Evolutionary conservation across 2,888 invertebrate species (phyloP), one percentile per base, ranked within the genome.

Genomic region (Steinernema carpocapsae): DNA sequence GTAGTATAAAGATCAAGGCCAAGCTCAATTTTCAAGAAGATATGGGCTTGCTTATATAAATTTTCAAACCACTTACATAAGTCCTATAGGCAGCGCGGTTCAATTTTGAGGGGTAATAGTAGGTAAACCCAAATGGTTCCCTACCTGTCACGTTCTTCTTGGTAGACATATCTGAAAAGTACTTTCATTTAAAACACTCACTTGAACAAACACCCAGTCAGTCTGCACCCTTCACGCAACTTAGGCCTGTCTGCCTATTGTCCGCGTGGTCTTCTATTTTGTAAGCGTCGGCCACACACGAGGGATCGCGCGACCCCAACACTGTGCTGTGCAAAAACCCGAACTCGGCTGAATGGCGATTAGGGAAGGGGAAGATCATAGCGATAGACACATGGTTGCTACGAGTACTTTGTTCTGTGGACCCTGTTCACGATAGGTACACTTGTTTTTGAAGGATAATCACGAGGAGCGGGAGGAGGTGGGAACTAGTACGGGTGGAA

Each of bases 391-490:
- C 64, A 64, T 64, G 64, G 64, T 32, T 29, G 29, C 29, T 64
- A 19, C 26, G 22, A 26, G 64, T 64, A 64, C 64, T 64, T 64
- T 64, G 64, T 32, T 64, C 64, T 64, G 32, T 64, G 64, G 10
- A 64, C 64, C 26, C 32, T 1, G 64, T 6, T 29, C 64, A 24
- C 29, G 64, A 37, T 37, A 10, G 37, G 37, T 37, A 37, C 37
- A 6, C 37, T 37, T 37, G 37, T 37, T 37, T 37, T 37, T 37
- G 37, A 10, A 37, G 37, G 10, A 37, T 6, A 10, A 37, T 37
- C 37, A 37, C 37, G 37, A 37, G 37, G 37, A 37, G 37, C 37
- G 37, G 37, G 37, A 37, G 37, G 37, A 37, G 37, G 37, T 37
- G 37, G 37, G 37, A 37, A 37, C 37, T 37, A 10, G 37, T 37